These are phyloP conservation scores for Montipora capricornis DNA, from an alignment of 64 coral and sea anemone species.

Conservation along the genomic window DNA sequence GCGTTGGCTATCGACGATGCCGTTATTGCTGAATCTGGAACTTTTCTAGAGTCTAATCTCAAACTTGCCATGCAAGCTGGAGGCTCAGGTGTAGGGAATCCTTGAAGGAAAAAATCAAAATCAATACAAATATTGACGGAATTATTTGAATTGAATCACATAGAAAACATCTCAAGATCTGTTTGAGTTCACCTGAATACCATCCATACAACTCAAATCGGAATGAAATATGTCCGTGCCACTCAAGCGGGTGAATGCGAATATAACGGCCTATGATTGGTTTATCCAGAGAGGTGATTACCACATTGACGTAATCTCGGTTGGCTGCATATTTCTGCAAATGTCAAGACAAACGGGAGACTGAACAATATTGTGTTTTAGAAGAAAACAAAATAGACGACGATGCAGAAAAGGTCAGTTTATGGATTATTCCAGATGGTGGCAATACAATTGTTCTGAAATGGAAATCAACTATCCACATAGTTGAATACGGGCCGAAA, in stretches of 20 bases:
- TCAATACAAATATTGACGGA: too few relatives aligned
- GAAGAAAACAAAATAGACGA: too few relatives aligned
- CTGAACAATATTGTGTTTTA: too few relatives aligned
- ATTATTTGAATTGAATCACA: too few relatives aligned
- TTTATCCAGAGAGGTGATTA: not conserved
- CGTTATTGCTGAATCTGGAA: slow-evolving; percentile 34
- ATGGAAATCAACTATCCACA: too few relatives aligned
- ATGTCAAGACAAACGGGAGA: not conserved
- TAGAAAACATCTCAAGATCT: too few relatives aligned
- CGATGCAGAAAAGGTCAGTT: too few relatives aligned
- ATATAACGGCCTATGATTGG: slow-evolving; percentile 44
- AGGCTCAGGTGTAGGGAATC: slow-evolving; percentile 1
- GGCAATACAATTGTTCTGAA: too few relatives aligned
- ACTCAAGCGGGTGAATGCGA: slow-evolving; percentile 30
- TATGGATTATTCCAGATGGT: too few relatives aligned
- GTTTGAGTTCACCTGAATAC: not conserved
- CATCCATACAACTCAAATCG: slow-evolving; percentile 69
- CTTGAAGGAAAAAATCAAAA: not conserved
- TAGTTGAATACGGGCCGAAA: too few relatives aligned
- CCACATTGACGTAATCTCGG: not conserved
- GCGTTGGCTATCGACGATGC: slow-evolving; percentile 4
- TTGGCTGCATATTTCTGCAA: slow-evolving; percentile 5
- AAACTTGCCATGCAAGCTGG: slow-evolving; percentile 27
- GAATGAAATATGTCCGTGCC: slow-evolving; percentile 41
- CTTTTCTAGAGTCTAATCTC: slow-evolving; percentile 11